phyloP scores from a whole-genome alignment of 2,888 invertebrate species.

The Trichogramma evanescens region DNA sequence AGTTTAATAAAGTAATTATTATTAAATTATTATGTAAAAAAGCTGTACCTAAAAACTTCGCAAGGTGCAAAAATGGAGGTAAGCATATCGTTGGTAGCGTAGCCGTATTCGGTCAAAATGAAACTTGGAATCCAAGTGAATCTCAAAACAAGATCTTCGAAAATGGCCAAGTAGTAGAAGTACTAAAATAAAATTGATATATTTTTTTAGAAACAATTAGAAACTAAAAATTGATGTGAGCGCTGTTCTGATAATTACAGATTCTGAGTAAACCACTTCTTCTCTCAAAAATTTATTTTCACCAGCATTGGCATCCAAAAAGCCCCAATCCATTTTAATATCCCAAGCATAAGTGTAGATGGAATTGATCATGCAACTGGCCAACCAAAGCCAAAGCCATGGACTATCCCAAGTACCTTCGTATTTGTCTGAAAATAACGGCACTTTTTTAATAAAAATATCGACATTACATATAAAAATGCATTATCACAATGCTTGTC shows the following conservation, averaged over 20 bases:
- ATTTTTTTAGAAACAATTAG: neutral
- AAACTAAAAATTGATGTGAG: conserved; percentile 9
- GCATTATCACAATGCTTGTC: neutral
- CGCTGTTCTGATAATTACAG: conserved; percentile 54
- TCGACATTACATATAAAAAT: neutral
- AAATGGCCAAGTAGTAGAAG: conserved; percentile 93
- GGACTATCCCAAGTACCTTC: conserved; percentile 65
- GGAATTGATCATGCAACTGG: conserved; percentile 77
- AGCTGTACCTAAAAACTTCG: conserved; percentile 74
- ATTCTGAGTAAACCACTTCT: conserved; percentile 89
- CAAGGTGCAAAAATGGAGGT: conserved; percentile 74
- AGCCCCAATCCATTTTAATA: conserved; percentile 98
- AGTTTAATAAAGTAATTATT: neutral
- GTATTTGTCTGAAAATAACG: conserved; percentile 51
- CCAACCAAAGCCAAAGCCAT: conserved; percentile 85
- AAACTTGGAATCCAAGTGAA: conserved; percentile 91
- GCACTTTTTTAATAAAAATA: no score
- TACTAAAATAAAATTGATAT: conserved; percentile 52
- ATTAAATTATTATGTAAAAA: neutral
- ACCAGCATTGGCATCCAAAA: conserved; percentile 84
- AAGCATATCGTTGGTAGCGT: conserved; percentile 73
- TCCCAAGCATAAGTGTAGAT: conserved; percentile 97
- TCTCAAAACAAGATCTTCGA: conserved; percentile 87
- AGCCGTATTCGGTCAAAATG: conserved; percentile 71
- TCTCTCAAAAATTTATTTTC: conserved; percentile 88